A percentile compares a stretch with the other conserved stretches of the same genome.
Evolutionary conservation across 2,888 invertebrate species (phyloP).

Genomic region (Seira ritae): DNA sequence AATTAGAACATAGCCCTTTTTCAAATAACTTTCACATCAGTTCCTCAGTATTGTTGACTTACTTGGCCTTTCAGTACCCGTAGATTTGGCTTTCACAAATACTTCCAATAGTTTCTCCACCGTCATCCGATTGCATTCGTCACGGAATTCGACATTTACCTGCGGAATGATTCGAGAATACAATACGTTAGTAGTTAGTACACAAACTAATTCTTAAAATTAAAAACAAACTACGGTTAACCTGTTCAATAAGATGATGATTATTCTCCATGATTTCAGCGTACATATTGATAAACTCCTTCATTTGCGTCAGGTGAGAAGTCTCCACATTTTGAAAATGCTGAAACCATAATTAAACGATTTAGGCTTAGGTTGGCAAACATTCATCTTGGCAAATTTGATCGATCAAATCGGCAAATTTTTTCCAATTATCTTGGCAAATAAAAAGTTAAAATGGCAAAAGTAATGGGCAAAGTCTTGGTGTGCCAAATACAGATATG

Average conservation of each 20-base stretch:
- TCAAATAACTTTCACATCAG: too few relatives aligned
- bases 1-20: too few relatives aligned
- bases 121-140: conserved; percentile 92
- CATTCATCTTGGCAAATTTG: too few relatives aligned
- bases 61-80: conserved; percentile 95
- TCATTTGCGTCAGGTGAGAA: conserved; percentile 94
- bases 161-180: conserved; percentile 75
- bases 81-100: conserved; percentile 94
- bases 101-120: conserved; percentile 94
- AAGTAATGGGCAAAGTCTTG: too few relatives aligned
- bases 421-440: too few relatives aligned
- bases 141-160: conserved; percentile 95
- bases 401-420: too few relatives aligned
- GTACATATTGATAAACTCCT: conserved; percentile 93
- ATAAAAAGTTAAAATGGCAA: too few relatives aligned
- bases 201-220: background rate
- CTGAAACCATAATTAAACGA: conserved; percentile 76
- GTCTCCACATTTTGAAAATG: conserved; percentile 97
- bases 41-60: too few relatives aligned
- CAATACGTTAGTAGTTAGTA: background rate
- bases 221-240: conserved; percentile 73
- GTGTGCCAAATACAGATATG: too few relatives aligned
- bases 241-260: conserved; percentile 92
- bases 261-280: conserved; percentile 91
- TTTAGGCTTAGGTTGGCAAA: too few relatives aligned